Conservation (phyloP, 2,113 vertebrate species). For the Hemiprocne comata region DNA sequence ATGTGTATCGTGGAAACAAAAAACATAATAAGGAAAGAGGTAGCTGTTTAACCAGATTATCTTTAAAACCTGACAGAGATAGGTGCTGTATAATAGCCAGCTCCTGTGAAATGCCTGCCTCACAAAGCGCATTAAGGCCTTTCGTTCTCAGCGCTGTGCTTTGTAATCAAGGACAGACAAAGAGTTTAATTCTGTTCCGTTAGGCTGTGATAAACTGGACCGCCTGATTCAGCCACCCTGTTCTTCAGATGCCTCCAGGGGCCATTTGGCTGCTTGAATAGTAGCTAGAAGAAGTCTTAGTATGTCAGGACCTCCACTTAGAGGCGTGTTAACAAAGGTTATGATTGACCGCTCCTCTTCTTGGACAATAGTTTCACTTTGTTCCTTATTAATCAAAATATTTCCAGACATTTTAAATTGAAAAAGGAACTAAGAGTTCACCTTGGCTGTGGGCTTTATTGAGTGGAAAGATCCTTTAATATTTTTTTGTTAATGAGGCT, state of each 20-base stretch:
- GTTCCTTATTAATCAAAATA: not conserved
- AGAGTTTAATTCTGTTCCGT: constrained; percentile 15
- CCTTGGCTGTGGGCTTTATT: not conserved
- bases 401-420: not conserved
- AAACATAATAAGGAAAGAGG: constrained; percentile 39
- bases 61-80: constrained; percentile 46
- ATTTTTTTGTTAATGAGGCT: not conserved
- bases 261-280: not conserved
- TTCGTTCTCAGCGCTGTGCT: not conserved
- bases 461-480: not conserved
- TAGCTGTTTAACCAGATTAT: constrained; percentile 70
- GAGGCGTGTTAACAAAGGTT: not conserved
- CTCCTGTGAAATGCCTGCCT: constrained; percentile 1
- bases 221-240: not conserved
- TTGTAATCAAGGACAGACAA: not conserved
- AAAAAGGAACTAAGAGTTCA: not conserved
- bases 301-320: not conserved
- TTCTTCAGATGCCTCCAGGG: not conserved
- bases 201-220: not conserved
- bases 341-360: not conserved
- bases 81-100: constrained; percentile 50
- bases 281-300: not conserved
- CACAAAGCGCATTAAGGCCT: not conserved
- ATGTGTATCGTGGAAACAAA: constrained; percentile 59
- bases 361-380: not conserved